Percentiles rank a stretch among this genome's conserved stretches.
Conservation (phyloP, 1,140 invertebrate genomes). For the Hyposmocoma kahamanoa region DNA sequence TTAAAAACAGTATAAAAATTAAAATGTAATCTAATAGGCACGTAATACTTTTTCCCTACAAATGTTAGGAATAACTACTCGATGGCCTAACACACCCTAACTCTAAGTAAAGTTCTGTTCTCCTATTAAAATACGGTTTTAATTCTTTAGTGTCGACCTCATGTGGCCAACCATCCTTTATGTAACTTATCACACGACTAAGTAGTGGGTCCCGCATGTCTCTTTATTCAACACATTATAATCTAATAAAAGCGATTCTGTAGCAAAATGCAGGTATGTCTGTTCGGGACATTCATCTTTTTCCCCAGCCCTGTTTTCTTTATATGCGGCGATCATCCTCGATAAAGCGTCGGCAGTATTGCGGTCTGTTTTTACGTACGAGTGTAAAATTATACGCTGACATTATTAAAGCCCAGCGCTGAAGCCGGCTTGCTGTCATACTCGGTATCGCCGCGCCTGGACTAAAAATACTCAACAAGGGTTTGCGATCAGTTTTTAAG, state of each 20-base stretch:
- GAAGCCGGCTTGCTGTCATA: not conserved
- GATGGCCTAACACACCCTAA: slow-evolving; percentile 1
- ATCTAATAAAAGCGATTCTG: not conserved
- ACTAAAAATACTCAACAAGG: not conserved
- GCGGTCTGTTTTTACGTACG: not conserved
- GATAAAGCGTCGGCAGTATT: slow-evolving; percentile 2
- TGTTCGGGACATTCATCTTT: not conserved
- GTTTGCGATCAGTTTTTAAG: slow-evolving; percentile 1
- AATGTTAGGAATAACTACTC: not conserved
- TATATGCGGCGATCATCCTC: not conserved
- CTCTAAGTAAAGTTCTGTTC: not conserved
- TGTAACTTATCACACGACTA: not conserved
- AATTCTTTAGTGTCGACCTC: not conserved
- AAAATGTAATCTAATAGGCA: too few species aligned
- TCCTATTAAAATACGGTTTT: slow-evolving; percentile 1
- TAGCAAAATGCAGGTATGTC: not conserved
- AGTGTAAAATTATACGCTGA: not conserved
- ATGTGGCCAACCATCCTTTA: slow-evolving; percentile 1
- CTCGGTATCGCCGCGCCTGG: not conserved
- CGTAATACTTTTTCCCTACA: not conserved
- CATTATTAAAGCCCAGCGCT: not conserved
- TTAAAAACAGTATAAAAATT: too few species aligned
- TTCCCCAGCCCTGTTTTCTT: not conserved
- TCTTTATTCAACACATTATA: not conserved
- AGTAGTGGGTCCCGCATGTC: not conserved